Base-by-base conservation (phyloP, 2,113 vertebrate species). In the Meriones unguiculatus region DNA sequence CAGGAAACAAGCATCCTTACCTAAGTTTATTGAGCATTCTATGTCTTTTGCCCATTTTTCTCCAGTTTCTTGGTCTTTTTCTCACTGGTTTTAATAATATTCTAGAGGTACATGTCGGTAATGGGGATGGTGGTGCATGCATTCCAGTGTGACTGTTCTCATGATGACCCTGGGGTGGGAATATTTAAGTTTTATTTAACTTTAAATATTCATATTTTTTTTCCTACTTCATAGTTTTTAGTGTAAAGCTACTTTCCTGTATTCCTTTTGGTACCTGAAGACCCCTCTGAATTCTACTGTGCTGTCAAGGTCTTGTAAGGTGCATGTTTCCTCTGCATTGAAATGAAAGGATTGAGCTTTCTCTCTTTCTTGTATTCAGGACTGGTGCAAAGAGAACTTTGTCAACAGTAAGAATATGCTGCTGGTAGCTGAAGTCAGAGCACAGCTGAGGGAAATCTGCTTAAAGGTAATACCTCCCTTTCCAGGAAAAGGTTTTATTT, bases 331-430 rank as follows among this genome's bases (percentile, higher is more conserved):
- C 69, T 89, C 35, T 84, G 46, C 30, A 5, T 30, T 76, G 70
- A 67, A 86, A 85, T 7, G 18, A 77, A 8, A 70, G 14, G 9
- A 57, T 86, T 81, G 4, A 72, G 22, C 15, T 50, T 8, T 32
- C 25, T 38, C 77, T 54, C 82, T 9, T 1, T 24, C 85, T 97
- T 87, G 54, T 81, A 50, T 94, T 62, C 95, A 99, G 99, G 99
- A 99, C 24, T 99, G 99, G 99, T 99, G 99, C 98, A 99, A 98
- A 91, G 99, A 99, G 95, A 99, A 99, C 98, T 99, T 99, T 84
- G 98, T 99, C 93, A 99, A 99, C 67, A 97, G 98, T 98, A 99
- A 99, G 97, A 99, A 99, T 97, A 99, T 99, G 99, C 97, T 98
- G 90, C 98, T 99, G 62, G 99, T 99, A 92, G 99, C 98, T 7